These are phyloP conservation scores for Hypolimnas misippus DNA, from an alignment of 2,888 invertebrate species.

Conservation along the genomic window DNA sequence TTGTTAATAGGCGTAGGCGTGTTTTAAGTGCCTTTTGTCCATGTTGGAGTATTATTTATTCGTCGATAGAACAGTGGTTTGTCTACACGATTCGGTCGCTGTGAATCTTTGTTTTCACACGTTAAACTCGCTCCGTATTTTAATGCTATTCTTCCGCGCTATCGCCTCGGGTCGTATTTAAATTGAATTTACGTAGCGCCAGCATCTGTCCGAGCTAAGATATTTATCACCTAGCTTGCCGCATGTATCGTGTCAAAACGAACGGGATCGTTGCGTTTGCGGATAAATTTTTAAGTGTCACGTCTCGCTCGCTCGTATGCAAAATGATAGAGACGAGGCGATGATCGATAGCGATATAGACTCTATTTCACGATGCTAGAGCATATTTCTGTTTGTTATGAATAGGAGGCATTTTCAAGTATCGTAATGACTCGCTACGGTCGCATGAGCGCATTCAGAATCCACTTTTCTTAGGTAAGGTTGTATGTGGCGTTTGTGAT, in stretches of 20 bases:
- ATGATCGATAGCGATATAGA: conserved; percentile 55
- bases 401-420: conserved; percentile 65
- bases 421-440: conserved; percentile 81
- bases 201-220: conserved; percentile 66
- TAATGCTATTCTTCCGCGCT: conserved; percentile 60
- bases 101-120: conserved; percentile 63
- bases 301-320: conserved; percentile 57
- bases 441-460: conserved; percentile 80
- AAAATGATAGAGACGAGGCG: conserved; percentile 57
- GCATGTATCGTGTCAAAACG: conserved; percentile 74
- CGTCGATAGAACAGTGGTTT: conserved; percentile 63
- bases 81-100: conserved; percentile 65
- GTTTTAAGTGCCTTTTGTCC: conserved; percentile 63
- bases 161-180: conserved; percentile 54
- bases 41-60: conserved; percentile 52
- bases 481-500: conserved; percentile 49
- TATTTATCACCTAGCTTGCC: conserved; percentile 73
- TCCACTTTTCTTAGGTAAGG: conserved; percentile 54
- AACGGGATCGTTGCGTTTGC: conserved; percentile 70
- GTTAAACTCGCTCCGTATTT: conserved; percentile 31
- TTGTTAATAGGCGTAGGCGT: conserved; percentile 62
- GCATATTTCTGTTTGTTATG: conserved; percentile 62
- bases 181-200: conserved; percentile 51
- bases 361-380: conserved; percentile 65
- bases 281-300: conserved; percentile 67